Evolutionary conservation across 2,888 invertebrate species (phyloP), one percentile per base, ranked within the genome.

Genomic region (Meiosimyza platycephala): DNA sequence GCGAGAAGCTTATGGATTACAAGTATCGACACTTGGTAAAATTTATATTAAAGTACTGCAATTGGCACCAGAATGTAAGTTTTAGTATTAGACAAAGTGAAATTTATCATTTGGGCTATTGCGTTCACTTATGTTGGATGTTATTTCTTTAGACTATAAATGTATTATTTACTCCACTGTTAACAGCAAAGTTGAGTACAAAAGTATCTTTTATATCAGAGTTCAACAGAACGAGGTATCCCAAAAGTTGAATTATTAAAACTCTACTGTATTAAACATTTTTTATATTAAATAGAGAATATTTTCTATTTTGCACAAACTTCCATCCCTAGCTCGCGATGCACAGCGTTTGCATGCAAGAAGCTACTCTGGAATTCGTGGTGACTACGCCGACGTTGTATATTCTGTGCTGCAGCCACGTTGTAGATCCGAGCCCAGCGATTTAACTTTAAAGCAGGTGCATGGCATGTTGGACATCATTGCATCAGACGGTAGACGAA

Each of bases 381-480:
- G 89, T 48, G 96, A 97, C 86, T 97, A 96, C 87, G 94, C 95
- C 0, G 93, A 93, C 76, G 91, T 93, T 22, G 93, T 94, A 0
- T 94, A 90, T 84, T 90, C 89, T 81, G 91, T 95, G 5, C 85
- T 97, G 76, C 90, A 90, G 76, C 89, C 89, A 54, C 89, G 91
- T 75, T 84, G 90, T 33, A 81, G 78, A 60, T 83, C 79, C 76
- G 83, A 71, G 76, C 79, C 86, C 11, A 89, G 90, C 67, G 85
- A 84, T 47, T 84, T 95, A 60, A 92, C 90, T 0, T 87, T 97
- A 48, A 88, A 90, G 28, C 90, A 94, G 73, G 89, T 97, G 1
- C 96, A 97, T 83, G 84, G 88, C 1, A 89, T 91, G 81, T 89
- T 98, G 11, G 94, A 97, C 83, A 90, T 89, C 67, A 92, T 97